A percentile compares a stretch with the other conserved stretches of the same genome.
phyloP scores from a whole-genome alignment of 2,888 invertebrate species.

The Napeogenes sylphis region DNA sequence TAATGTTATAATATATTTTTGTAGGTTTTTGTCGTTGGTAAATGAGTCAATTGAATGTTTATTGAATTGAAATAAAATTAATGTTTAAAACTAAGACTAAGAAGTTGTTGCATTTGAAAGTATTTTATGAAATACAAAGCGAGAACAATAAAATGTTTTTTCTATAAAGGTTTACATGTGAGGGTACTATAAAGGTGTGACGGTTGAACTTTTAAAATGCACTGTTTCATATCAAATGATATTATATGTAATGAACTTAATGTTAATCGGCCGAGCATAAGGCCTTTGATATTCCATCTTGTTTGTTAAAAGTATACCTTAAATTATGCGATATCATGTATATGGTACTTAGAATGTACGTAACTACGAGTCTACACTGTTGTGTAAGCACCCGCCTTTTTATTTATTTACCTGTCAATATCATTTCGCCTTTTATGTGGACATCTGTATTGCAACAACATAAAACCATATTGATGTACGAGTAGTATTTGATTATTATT shows the following conservation, averaged over 20 bases:
- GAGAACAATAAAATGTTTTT: constrained; percentile 77
- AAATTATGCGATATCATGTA: constrained; percentile 49
- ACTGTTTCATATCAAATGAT: constrained; percentile 73
- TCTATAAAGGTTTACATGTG: constrained; percentile 74
- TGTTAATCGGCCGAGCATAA: constrained; percentile 50
- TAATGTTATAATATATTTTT: constrained; percentile 76
- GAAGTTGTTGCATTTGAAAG: constrained; percentile 78
- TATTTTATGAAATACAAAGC: constrained; percentile 75
- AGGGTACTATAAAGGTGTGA: constrained; percentile 62
- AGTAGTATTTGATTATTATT: constrained; percentile 71
- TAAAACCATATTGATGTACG: constrained; percentile 68
- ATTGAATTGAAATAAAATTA: constrained; percentile 71
- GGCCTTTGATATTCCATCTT: constrained; percentile 68
- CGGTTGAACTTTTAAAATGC: constrained; percentile 60
- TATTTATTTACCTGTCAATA: constrained; percentile 54
- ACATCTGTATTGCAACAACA: constrained; percentile 51
- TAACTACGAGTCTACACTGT: constrained; percentile 32
- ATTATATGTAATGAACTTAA: constrained; percentile 53
- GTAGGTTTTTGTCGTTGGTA: constrained; percentile 77
- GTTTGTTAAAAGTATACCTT: constrained; percentile 69
- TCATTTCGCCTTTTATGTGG: constrained; percentile 33
- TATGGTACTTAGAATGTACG: constrained; percentile 45
- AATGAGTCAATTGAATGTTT: constrained; percentile 77
- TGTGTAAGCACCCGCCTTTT: constrained; percentile 57
- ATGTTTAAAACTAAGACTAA: constrained; percentile 75